Evolutionary conservation across 2,888 invertebrate species (phyloP), one percentile per base, ranked within the genome.

Genomic region (Laothoe populi): DNA sequence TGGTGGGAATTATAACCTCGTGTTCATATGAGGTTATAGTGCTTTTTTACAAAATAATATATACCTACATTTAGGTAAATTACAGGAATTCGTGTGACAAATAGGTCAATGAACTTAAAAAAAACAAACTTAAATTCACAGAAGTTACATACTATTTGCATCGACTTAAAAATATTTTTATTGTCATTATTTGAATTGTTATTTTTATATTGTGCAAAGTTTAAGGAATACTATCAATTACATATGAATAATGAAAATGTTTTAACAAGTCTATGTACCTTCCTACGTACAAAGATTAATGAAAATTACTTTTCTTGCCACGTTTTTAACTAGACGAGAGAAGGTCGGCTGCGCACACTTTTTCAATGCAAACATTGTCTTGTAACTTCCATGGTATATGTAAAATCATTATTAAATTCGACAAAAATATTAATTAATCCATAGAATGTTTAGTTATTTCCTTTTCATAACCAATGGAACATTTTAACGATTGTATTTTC

Each of bases 401-500:
- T 23, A 24, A 46, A 31, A 19, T 8, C 16, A 24, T 26, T 19
- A 21, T 19, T 5, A n/a, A 57, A 38, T n/a, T 38, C 16, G 1
- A 16, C 16, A 44, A 21, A 21, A 8, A 23, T 13, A 10, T 13
- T 23, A 57, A 57, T 21, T 19, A 21, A 10, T 35, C 31, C n/a
- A n/a, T n/a, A n/a, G n/a, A 40, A 40, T 24, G 35, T 7, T 40
- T 61, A 66, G 72, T 65, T 66, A 68, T 61, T 70, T 70, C 66
- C 67, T 69, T 67, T 65, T 66, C 63, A 71, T 69, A 64, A 63
- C 44, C 19, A 58, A 59, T 71, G 64, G 65, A 75, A 72, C 67
- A 70, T 75, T 77, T 74, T 80, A 82, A 81, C 82, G 81, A 83
- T 84, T 82, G 77, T 83, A 75, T 79, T 86, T 86, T 82, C 71